phyloP scores from a whole-genome alignment of 2,888 invertebrate species.

The Steinernema scapterisci region DNA sequence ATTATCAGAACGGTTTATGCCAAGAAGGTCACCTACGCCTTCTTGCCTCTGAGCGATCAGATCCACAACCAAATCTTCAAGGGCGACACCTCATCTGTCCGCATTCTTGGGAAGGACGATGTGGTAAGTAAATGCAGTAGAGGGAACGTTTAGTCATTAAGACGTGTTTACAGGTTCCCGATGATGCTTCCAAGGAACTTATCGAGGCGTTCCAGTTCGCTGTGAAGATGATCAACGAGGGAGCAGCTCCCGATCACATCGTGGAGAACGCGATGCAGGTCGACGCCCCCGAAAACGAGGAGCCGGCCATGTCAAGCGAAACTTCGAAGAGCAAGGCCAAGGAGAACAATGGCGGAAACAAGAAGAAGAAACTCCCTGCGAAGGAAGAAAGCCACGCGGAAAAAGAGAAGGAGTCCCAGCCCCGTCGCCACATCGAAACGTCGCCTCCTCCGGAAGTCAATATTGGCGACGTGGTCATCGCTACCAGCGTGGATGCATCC shows the following conservation, averaged over 20 bases:
- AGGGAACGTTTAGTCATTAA: background rate
- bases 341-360: background rate
- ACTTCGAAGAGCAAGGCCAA: background rate
- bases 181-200: constrained; percentile 36
- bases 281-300: background rate
- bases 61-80: constrained; percentile 29
- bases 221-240: constrained; percentile 27
- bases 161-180: constrained; percentile 36
- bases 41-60: constrained; percentile 47
- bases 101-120: constrained; percentile 4
- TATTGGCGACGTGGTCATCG: background rate
- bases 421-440: background rate
- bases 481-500: background rate
- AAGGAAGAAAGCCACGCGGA: background rate
- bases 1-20: constrained; percentile 50
- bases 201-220: constrained; percentile 40
- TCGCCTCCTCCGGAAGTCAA: background rate
- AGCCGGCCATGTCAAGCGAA: no score
- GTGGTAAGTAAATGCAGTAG: background rate
- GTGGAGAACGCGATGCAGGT: background rate
- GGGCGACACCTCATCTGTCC: constrained; percentile 11
- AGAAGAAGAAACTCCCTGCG: background rate
- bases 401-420: background rate
- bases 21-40: constrained; percentile 53
- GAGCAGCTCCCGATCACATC: constrained; percentile 21